A percentile compares a stretch with the other conserved stretches of the same genome.
Conservation (phyloP, 2,888 invertebrate species). For the Cataglyphis cursor region DNA sequence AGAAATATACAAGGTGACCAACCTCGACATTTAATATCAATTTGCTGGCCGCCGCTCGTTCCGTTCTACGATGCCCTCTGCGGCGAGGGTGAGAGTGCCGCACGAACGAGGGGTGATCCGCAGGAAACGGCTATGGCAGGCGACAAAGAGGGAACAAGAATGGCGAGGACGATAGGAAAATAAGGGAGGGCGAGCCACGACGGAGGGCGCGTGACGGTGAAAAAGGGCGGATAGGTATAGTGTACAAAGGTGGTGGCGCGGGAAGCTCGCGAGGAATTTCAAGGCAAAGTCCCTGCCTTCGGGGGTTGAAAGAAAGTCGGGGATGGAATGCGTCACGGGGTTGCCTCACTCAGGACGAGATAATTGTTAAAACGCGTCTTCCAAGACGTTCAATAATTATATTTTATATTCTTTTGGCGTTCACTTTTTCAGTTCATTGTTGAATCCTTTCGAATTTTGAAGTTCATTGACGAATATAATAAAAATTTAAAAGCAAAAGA, state of each 20-base stretch:
- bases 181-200: conserved; percentile 57
- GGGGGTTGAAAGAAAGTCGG: conserved; percentile 70
- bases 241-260: conserved; percentile 67
- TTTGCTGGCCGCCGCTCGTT: conserved; percentile 80
- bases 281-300: conserved; percentile 66
- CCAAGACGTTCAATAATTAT: conserved; percentile 72
- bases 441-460: background rate
- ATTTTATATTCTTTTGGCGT: conserved; percentile 52
- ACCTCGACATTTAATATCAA: conserved; percentile 85
- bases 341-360: conserved; percentile 66
- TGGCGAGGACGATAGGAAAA: conserved; percentile 71
- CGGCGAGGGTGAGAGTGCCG: conserved; percentile 62
- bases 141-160: conserved; percentile 63
- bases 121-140: conserved; percentile 62
- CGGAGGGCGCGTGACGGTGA: conserved; percentile 43
- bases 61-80: conserved; percentile 63
- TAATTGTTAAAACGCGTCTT: conserved; percentile 78
- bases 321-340: conserved; percentile 65
- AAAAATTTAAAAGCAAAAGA: background rate
- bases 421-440: background rate
- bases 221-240: conserved; percentile 59
- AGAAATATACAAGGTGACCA: conserved; percentile 85
- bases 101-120: conserved; percentile 50
- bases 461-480: background rate
- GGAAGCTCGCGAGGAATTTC: conserved; percentile 76